phyloP scores from a whole-genome alignment of 2,113 vertebrate species.

The Pipra filicauda region DNA sequence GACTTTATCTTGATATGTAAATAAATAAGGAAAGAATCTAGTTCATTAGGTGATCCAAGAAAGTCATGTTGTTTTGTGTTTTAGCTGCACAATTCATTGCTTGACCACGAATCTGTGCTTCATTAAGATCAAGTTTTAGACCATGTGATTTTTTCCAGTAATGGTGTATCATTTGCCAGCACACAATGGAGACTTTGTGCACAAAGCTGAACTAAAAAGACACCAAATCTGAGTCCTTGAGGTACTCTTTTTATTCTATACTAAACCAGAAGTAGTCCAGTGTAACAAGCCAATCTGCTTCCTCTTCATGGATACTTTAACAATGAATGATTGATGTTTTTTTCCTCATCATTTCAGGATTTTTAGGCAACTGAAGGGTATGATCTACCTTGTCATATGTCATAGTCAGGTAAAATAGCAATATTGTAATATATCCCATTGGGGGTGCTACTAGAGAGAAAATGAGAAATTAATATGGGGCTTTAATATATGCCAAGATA shows the following conservation, averaged over 20 bases:
- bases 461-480: slow-evolving; percentile 45
- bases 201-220: background rate
- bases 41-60: background rate
- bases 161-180: background rate
- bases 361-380: slow-evolving; percentile 9
- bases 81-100: background rate
- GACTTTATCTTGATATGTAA: background rate
- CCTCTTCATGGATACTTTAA: slow-evolving; percentile 13
- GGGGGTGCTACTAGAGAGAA: slow-evolving; percentile 7
- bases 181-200: background rate
- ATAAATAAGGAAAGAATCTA: background rate
- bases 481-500: background rate
- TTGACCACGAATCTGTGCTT: background rate
- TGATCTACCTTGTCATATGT: slow-evolving; percentile 38
- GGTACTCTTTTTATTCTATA: background rate
- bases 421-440: background rate
- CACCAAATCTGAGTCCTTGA: background rate
- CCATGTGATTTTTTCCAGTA: background rate
- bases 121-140: slow-evolving; percentile 14
- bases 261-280: slow-evolving; percentile 35
- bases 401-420: slow-evolving; percentile 30
- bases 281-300: slow-evolving; percentile 45
- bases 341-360: slow-evolving; percentile 21
- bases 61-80: background rate
- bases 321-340: slow-evolving; percentile 49